Base-by-base conservation (phyloP, 2,113 vertebrate genomes). In the Puffinus mauretanicus region DNA sequence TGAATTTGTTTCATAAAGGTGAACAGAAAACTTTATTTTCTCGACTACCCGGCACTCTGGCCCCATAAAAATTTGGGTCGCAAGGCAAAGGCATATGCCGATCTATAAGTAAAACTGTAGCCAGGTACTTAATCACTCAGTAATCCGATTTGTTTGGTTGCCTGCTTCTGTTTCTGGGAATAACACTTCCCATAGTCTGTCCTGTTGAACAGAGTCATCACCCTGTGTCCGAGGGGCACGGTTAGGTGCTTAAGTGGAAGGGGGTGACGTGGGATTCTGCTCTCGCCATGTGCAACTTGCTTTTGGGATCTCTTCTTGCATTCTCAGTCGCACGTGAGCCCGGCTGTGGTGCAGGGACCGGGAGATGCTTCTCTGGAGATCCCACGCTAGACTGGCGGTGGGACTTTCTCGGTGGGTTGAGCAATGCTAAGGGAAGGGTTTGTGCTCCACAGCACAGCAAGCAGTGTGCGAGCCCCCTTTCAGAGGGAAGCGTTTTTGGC, bases 401-500 rank as follows among this genome's bases (percentile, higher is more conserved):
- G 58, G 12, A 36, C 21, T 57, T 57, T 20, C 19, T 58, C n/a
- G 26, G 49, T 6, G 7, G 12, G 5, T 24, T 69, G 58, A 72
- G 13, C 36, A 46, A 21, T 15, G 58, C 13, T 9, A 46, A n/a
- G 27, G 82, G 47, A 61, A 77, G 18, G 6, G 4, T 29, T 75
- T 76, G 57, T 47, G 19, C 13, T 80, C 42, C 15, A 3, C 26
- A 52, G 38, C 0, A 0, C n/a, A 75, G 71, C 26, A 64, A 77
- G n/a, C 25, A 36, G 49, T 0, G 1, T 51, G 15, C 0, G 4
- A 83, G 34, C 11, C 8, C 3, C 2, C 7, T 52, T 61, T 36
- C 21, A 62, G 57, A 67, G 26, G 47, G 9, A 19, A 62, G 6
- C 22, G 5, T 3, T 38, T 90, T 57, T 52, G 21, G 5, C 3